Evolutionary conservation across 1,140 invertebrate species (phyloP), one percentile per base, ranked within the genome.

Genomic region (Cydia fagiglandana): DNA sequence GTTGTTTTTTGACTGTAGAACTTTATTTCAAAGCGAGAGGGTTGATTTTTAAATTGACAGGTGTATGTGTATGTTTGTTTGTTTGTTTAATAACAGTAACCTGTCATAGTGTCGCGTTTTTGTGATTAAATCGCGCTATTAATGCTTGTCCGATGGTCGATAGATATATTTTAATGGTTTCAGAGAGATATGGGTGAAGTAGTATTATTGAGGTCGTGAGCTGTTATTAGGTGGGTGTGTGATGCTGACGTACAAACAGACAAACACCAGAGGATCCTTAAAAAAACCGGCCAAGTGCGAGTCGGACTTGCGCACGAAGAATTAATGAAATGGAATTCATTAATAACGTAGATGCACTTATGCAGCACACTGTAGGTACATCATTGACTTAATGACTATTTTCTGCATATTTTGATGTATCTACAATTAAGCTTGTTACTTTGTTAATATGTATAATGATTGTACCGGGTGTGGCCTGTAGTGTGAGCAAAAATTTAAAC

Each of bases 21-120:
- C 66, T 30, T 41, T 70, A 38, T 70, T 41, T 4, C 9, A 17
- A 20, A 38, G 38, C 2, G 6, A 3, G 17, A 38, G 13, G 9
- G 34, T 38, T 70, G 66, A 9, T 30, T 70, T 70, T 20, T 38
- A 41, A 9, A 41, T 45, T 45, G 66, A 4, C 24, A 41, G 4
- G 34, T 17, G 66, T 38, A 41, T 7, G 15, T 17, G 1, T 70
- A 70, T 17, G 66, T 45, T 68, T 41, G 66, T 70, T 70, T 70
- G 66, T 70, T 70, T 70, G 66, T 70, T 70, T 70, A 70, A 70
- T 70, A 70, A 70, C 66, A 70, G 73, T 53, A 73, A 73, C 73
- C 73, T 73, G 73, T 73, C 73, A 73, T 73, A 73, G 73, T 73
- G 73, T 73, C 73, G 47, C 73, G 28, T 73, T 73, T 53, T 50